Conservation (phyloP, 2,888 invertebrate genomes). For the Luperina nickerlii region DNA sequence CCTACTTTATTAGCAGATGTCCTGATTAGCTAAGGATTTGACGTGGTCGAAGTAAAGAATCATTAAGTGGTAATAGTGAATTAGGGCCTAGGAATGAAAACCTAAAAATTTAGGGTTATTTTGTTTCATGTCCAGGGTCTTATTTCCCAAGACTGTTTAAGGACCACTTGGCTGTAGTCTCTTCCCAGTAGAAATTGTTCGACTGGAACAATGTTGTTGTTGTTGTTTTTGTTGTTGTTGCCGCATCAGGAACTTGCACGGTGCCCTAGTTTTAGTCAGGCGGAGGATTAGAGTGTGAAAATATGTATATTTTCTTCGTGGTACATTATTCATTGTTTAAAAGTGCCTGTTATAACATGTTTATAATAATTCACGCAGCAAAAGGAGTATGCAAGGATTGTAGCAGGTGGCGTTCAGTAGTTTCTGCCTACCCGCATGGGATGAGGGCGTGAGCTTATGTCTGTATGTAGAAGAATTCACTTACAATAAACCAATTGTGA, state of each 20-base stretch:
- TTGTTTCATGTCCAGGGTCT: neutral
- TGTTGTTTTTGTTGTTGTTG: too few species aligned
- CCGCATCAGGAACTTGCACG: conserved; percentile 1
- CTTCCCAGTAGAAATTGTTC: neutral
- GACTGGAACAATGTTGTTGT: too few species aligned
- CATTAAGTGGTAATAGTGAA: neutral
- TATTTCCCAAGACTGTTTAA: neutral
- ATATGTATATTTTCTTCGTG: neutral
- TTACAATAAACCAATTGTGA: conserved; percentile 30
- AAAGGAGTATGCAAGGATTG: neutral
- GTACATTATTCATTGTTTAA: neutral
- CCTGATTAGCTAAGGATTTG: neutral
- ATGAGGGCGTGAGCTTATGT: neutral
- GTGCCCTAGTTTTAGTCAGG: neutral
- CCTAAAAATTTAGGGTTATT: neutral
- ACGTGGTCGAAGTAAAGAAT: too few species aligned
- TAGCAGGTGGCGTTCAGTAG: neutral
- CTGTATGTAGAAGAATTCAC: neutral
- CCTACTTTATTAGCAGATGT: neutral
- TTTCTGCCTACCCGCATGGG: neutral
- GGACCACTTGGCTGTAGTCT: too few species aligned
- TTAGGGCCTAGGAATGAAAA: neutral
- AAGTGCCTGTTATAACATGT: neutral
- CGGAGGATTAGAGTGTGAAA: neutral
- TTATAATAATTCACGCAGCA: neutral